Percentiles rank a stretch among this genome's conserved stretches.
Evolutionary conservation across 1,140 invertebrate genomes (phyloP).

Genomic region (Danaus plexippus): DNA sequence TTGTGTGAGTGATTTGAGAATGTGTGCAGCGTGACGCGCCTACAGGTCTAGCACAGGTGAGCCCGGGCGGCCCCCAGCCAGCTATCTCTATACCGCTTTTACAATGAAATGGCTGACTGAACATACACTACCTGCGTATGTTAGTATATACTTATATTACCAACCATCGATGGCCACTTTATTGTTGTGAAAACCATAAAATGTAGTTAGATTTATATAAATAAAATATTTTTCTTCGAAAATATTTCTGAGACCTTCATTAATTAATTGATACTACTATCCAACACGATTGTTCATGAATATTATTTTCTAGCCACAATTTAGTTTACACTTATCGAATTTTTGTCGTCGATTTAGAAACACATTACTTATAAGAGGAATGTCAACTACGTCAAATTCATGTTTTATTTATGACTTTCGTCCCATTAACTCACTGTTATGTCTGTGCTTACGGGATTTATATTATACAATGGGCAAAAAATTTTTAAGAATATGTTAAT

Average conservation of each 20-base stretch:
- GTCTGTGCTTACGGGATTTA: neutral
- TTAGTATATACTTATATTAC: slow-evolving; percentile 33
- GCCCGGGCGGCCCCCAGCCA: slow-evolving; percentile 59
- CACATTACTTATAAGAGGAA: neutral
- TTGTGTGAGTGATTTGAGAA: slow-evolving; percentile 23
- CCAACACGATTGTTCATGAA: too few relatives aligned
- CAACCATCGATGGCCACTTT: too few relatives aligned
- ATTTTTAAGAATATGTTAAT: too few relatives aligned
- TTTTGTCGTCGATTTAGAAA: neutral
- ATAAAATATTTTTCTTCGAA: too few relatives aligned
- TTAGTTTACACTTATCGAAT: too few relatives aligned
- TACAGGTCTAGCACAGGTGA: slow-evolving; percentile 58
- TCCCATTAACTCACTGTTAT: slow-evolving; percentile 10
- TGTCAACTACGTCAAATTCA: slow-evolving; percentile 7
- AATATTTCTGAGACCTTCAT: too few relatives aligned
- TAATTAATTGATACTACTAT: too few relatives aligned
- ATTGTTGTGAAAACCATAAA: slow-evolving; percentile 12
- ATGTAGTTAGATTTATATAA: too few relatives aligned
- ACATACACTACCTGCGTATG: slow-evolving; percentile 52
- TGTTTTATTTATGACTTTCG: slow-evolving; percentile 14
- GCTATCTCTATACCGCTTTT: slow-evolving; percentile 54
- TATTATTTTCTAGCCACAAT: too few relatives aligned
- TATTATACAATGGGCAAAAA: too few relatives aligned
- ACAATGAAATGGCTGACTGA: slow-evolving; percentile 59
- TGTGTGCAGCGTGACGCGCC: slow-evolving; percentile 36